phyloP scores from a whole-genome alignment of 2,888 invertebrate genomes.

The Dromius quadrimaculatus region DNA sequence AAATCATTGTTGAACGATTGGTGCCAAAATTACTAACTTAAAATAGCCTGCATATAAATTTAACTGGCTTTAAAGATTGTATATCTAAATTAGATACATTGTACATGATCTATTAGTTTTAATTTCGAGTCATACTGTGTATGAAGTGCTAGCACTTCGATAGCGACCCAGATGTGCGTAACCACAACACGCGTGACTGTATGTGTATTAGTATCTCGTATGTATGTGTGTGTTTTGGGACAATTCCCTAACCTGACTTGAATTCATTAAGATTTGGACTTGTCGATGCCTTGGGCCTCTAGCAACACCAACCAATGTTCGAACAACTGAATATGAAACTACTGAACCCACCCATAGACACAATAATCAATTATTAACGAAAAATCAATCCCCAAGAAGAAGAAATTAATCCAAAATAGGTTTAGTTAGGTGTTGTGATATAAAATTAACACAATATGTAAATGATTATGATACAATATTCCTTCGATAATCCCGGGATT shows the following conservation, averaged over 20 bases:
- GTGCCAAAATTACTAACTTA: no score
- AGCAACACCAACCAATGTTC: not conserved
- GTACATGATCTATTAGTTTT: no score
- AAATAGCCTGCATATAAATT: no score
- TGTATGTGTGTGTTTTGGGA: conserved; percentile 19
- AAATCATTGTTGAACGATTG: no score
- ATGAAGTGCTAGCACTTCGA: not conserved
- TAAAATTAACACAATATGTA: conserved; percentile 45
- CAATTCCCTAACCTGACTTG: conserved; percentile 42
- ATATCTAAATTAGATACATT: no score
- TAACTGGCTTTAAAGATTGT: no score
- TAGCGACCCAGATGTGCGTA: conserved; percentile 29
- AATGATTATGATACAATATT: conserved; percentile 26
- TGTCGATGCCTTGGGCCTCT: not conserved
- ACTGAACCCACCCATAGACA: no score
- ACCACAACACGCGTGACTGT: not conserved
- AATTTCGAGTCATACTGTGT: no score
- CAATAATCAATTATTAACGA: no score
- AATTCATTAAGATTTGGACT: conserved; percentile 38
- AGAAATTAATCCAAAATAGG: no score
- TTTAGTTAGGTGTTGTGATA: conserved; percentile 12
- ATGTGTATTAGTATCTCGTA: not conserved
- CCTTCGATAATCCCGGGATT: conserved; percentile 39
- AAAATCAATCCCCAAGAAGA: no score
- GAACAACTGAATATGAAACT: no score